Evolutionary conservation across 2,797 vertebrate genomes (phyloP), one percentile per base, ranked within the genome.

Genomic region (Pangasius sanitwongsei): DNA sequence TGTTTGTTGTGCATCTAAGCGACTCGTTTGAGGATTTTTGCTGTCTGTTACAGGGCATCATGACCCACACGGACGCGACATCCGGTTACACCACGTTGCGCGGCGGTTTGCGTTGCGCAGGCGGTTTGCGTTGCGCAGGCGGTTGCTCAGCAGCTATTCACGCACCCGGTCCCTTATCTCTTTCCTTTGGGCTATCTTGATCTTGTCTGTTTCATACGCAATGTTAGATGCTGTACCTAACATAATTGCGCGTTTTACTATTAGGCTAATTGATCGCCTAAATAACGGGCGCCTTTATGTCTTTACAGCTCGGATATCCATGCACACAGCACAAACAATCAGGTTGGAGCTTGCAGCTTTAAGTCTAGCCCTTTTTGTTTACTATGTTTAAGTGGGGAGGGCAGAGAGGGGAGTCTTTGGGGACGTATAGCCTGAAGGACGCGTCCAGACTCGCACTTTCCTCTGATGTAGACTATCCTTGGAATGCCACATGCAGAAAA

Each of bases 401-500:
- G 50, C 6, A 44, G 44, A 44, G 41, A 85, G 63, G 81, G 80
- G 63, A n/a, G 53, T n/a, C n/a, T n/a, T 31, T 53, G 53, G 59
- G n/a, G 23, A 70, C 23, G 41, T 83, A 74, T 78, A 41, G 59
- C 16, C 48, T 70, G 48, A 13, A 70, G 23, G 44, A 67, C 48
- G 48, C 18, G 82, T 67, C 83, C 87, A 88, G 83, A 83, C 89
- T 57, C 83, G 75, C 53, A 1, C 5, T 37, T 55, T 63, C 57
- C n/a, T 55, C 69, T n/a, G 15, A 55, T 63, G 82, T 31, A 50
- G 2, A 18, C 57, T 15, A 78, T 63, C 37, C 37, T 50, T 81
- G 53, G 86, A 59, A 59, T 61, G 37, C 23, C 41, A 44, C 18
- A 3, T 44, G 3, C n/a, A 31, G 34, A 67, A 74, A 70, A 61